Base-by-base conservation (phyloP, 2,113 vertebrate genomes). In the Seriola quinqueradiata region DNA sequence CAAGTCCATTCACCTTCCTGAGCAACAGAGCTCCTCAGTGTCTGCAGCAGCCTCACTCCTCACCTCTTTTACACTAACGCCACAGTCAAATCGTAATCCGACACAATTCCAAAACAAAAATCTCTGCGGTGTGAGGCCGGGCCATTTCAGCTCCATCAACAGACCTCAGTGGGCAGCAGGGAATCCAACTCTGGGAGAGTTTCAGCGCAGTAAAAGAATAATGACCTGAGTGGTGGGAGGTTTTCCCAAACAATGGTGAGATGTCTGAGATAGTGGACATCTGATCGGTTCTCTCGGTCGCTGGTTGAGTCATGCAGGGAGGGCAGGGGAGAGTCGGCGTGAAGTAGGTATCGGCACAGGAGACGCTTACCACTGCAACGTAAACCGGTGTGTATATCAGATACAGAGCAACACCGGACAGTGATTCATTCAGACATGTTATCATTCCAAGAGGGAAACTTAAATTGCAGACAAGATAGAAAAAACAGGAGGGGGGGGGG, bases 111-210 rank as follows among this genome's bases (percentile, higher is more conserved):
- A 73, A 86, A 88, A 88, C 85, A 82, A 38, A 63, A 72, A 77
- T 78, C 69, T 77, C 46, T 58, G 64, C 69, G 38, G 81, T 42
- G 75, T 75, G 64, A 57, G 81, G 57, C 19, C 57, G 0, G 65
- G 46, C 61, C 64, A 34, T 71, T 89, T 82, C 6, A 34, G 64
- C 75, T 89, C 79, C 23, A 21, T 90, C 86, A 85, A 72, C 77
- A 70, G 61, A 32, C 72, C 79, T 81, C 82, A 61, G 58, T 36
- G 63, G 76, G 82, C 71, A 59, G 73, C 60, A 28, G 73, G 74
- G 79, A 81, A 84, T 81, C 81, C 4, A 71, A 70, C 83, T 82
- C 83, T 87, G 83, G 65, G 88, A 89, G 82, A 76, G 75, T 81
- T 81, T 89, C 13, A 78, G 42, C 0, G 42, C 58, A 25, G 46